Base-by-base conservation (phyloP, 2,888 invertebrate genomes). In the Tetrapedia diversipes region DNA sequence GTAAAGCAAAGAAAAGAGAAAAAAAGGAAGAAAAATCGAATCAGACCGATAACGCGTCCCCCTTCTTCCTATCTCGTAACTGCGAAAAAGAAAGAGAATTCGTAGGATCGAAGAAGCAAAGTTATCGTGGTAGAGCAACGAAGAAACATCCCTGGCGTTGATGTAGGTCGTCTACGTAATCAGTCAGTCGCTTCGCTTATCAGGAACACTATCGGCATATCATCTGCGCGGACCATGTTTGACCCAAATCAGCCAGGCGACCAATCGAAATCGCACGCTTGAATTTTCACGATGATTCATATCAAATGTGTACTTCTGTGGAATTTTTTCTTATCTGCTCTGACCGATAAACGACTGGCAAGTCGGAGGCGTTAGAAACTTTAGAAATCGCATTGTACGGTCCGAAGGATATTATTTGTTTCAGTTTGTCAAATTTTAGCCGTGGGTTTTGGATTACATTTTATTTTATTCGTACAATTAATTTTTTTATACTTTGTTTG, bases 141-240 rank as follows among this genome's bases (percentile, higher is more conserved):
- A 43, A 47, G 19, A 68, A 19, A 54, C 47, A 27, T 16, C n/a
- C 34, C 49, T 51, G 41, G 56, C 76, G 86, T 90, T 88, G 88
- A 90, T 89, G 89, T 89, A 89, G 90, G 89, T 90, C 89, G 89
- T 88, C 87, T 86, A 84, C 83, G 85, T 84, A 87, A 88, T 89
- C 85, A 84, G 85, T 86, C 86, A 84, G 85, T 86, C 83, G 79
- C 84, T 78, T 74, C 79, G 80, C 74, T 85, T 85, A 86, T 86
- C 85, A 59, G 80, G 68, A 72, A 54, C 83, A 74, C 76, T 87
- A 86, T 86, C 82, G 82, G 77, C 79, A 51, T 77, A 75, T 78
- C 81, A 78, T 81, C 78, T 71, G 83, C 77, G 72, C 77, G 79
- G 81, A 78, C 80, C 78, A 76, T 78, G 81, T 79, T 78, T 86